Base-by-base conservation (phyloP, 2,797 vertebrate species). In the Gephyroberyx darwinii region DNA sequence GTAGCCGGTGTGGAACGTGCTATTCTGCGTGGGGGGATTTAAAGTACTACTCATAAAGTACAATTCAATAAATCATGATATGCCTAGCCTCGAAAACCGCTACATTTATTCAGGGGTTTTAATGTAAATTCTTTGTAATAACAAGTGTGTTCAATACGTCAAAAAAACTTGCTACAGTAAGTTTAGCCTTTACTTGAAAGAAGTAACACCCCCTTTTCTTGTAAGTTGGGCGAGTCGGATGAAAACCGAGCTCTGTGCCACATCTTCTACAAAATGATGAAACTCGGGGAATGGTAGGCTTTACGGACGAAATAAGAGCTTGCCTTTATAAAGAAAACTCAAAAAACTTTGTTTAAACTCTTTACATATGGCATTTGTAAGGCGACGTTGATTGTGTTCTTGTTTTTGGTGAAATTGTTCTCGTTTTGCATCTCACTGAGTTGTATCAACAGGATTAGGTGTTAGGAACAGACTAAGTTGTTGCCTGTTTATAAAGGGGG, bases 241-340 rank as follows among this genome's bases (percentile, higher is more conserved):
- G 90, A 86, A 92, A 93, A 77, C 78, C 66, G 90, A 92, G 90
- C 90, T 85, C 63, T 75, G 86, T 90, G 91, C 91, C 91, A 88
- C 89, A 90, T 93, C 92, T 87, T 89, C 85, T 81, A 70, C 83
- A 76, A 70, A 82, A 78, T 77, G 85, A 90, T 87, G 88, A 84
- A 90, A 73, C 63, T 19, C 77, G 37, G 59, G 58, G 78, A 83
- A n/a, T 60, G n/a, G 71, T 62, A 77, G 64, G 63, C 54, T 73
- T 76, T 47, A 30, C 9, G 9, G 41, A 74, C 33, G 9, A 37
- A 43, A 43, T n/a, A 26, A 50, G 13, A 66, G 33, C 5, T n/a
- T 2, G 64, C 43, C 47, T 41, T 20, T 1, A 41, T 10, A 17
- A 55, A 50, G 51, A 20, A 16, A 16, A 50, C 31, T 50, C 1